Evolutionary conservation across 2,888 invertebrate species (phyloP), one percentile per base, ranked within the genome.

Genomic region (Plebejus argus): DNA sequence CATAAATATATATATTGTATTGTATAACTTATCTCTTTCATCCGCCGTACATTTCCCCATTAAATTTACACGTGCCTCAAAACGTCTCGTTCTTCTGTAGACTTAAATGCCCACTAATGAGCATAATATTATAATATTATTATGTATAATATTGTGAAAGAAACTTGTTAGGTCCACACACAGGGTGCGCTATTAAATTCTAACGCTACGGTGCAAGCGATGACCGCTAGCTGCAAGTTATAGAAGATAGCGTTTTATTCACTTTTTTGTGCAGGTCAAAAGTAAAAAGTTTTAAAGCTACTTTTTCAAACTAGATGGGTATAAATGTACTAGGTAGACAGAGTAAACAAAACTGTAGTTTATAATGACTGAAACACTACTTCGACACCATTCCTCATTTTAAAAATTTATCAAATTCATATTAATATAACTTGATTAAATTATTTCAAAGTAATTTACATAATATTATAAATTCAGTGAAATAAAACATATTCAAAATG

Each of bases 181-280:
- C 87, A 87, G 88, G 88, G 88, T 85, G 84, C 88, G 91, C 90
- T 92, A 93, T 93, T 93, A 93, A 93, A 92, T 91, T 92, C 87
- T 91, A 90, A 89, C 85, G 84, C 87, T 82, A 79, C 83, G 89
- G 90, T 85, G 77, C 82, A 86, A 85, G 84, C 77, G 15, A 85
- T 70, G 80, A 84, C 85, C 81, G 79, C 45, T 78, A 1, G 78
- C 78, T 77, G 72, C 76, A 80, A 79, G 79, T 61, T 61, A 77
- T 8, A 49, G 70, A 84, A 83, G 84, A 49, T n/a, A 79, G 81
- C 80, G 82, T 75, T 28, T 49, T 23, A 33, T 76, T n/a, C 15
- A 3, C 56, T 35, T 76, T 76, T n/a, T n/a, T 10, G 28, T 23
- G 33, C 23, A 33, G 53, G 15, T 18, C 53, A 33, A 53, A 56